Base-by-base conservation (phyloP, 2,888 invertebrate species). In the Lasioglossum villosulum region DNA sequence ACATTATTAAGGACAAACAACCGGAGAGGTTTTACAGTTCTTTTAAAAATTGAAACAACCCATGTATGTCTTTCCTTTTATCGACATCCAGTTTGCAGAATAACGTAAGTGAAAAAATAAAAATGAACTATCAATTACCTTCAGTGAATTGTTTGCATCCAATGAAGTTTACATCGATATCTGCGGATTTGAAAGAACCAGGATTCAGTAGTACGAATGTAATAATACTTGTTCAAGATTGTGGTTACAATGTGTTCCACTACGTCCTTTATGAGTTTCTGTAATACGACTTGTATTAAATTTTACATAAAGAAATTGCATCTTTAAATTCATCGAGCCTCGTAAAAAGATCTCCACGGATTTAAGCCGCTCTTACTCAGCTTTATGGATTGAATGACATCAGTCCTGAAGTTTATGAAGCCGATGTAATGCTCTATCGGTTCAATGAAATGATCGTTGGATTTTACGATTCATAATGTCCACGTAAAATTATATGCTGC, bases 381-480 rank as follows among this genome's bases (percentile, higher is more conserved):
- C 23, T 37, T 23, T 37, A 37, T 34, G 68, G 68, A 68, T 12
- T 10, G 37, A 37, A 37, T 23, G 68, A 37, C 68, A 68, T 68
- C 23, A 12, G 68, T 23, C 23, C 19, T 68, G 68, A 23, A 37
- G 23, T 68, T 68, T 68, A 68, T 68, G 68, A 4, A 68, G 68
- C 23, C 23, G 10, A 4, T 23, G 23, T 0, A 37, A 23, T 23
- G 68, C 4, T 10, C 34, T 68, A 68, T 68, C 68, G 37, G 10
- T 68, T 27, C 63, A 63, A 63, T 63, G 30, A 63, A 63, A 16
- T 63, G 63, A 30, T 23, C 68, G 23, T 23, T 10, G 12, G 37
- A 37, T 68, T 68, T 68, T 68, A 68, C 23, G 68, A 23, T 37
- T 37, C 68, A 10, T 68, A 37, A 68, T 68, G 68, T 68, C 68